Evolutionary conservation across 2,797 vertebrate genomes (phyloP).

Genomic region (Discoglossus pictus): DNA sequence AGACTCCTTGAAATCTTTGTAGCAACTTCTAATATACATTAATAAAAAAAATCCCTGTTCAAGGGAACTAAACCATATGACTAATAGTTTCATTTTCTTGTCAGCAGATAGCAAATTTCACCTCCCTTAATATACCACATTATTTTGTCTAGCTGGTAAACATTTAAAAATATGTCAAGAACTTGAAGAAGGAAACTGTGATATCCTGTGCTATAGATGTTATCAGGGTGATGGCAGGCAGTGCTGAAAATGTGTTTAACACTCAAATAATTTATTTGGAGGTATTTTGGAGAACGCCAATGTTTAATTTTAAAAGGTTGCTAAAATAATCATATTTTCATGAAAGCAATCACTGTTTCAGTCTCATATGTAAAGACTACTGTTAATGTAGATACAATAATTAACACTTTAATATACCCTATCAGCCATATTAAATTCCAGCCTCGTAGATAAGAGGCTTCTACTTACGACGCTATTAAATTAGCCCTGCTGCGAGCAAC

Average conservation of each 20-base stretch:
- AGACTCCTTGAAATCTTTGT: conserved; percentile 22
- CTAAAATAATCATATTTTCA: no score
- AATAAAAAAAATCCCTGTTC: conserved; percentile 31
- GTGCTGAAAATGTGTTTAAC: conserved; percentile 20
- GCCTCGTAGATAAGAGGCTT: no score
- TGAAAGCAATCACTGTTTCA: no score
- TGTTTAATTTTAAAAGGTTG: no score
- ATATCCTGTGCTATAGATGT: conserved; percentile 36
- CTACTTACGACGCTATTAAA: no score
- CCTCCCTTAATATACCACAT: conserved; percentile 43
- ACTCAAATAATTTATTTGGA: not conserved
- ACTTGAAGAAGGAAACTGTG: conserved; percentile 17
- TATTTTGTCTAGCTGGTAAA: conserved; percentile 41
- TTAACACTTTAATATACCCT: no score
- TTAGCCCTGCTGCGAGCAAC: no score
- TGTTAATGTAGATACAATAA: no score
- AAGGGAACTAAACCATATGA: conserved; percentile 29
- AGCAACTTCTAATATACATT: conserved; percentile 38
- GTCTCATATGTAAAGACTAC: no score
- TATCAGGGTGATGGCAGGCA: conserved; percentile 1
- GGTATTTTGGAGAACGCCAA: no score
- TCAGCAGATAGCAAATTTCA: conserved; percentile 31
- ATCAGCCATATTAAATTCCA: no score
- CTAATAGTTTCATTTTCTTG: conserved; percentile 51
- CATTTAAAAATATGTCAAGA: conserved; percentile 36